These are phyloP conservation scores for Eidolon helvum DNA, from an alignment of 2,113 vertebrate genomes.

Conservation along the genomic window DNA sequence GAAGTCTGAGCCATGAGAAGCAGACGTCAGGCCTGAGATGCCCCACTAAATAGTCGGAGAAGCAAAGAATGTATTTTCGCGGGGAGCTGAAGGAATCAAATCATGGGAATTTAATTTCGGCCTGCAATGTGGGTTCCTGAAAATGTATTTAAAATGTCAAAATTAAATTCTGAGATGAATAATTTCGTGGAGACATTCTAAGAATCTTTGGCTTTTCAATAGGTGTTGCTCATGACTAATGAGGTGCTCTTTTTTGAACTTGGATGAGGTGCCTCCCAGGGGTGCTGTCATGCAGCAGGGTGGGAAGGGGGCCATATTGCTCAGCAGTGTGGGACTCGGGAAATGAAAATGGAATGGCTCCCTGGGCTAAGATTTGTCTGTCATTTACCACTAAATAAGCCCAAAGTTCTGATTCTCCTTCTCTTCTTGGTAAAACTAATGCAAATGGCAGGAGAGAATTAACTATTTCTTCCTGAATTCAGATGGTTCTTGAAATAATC, in stretches of 20 bases:
- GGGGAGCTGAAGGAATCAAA: background rate
- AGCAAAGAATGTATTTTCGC: background rate
- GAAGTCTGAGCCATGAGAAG: background rate
- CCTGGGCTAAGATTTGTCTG: constrained; percentile 43
- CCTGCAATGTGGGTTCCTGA: background rate
- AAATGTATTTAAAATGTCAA: constrained; percentile 17
- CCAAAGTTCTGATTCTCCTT: constrained; percentile 3
- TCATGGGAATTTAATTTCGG: background rate
- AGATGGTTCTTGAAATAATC: background rate
- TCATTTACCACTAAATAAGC: constrained; percentile 40
- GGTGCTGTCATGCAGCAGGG: background rate
- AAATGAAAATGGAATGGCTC: constrained; percentile 9
- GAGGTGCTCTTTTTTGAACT: constrained; percentile 28
- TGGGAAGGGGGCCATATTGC: background rate
- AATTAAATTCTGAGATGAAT: constrained; percentile 12
- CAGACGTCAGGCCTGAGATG: rapidly evolving
- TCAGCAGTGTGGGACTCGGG: constrained; percentile 26
- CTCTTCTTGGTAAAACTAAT: background rate
- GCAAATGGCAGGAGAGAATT: constrained; percentile 23
- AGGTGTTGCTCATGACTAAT: constrained; percentile 49
- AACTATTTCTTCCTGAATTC: constrained; percentile 2
- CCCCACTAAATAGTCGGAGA: background rate
- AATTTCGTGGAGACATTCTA: constrained; percentile 33
- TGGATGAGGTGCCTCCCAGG: constrained; percentile 10
- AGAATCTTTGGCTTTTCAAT: background rate